These are phyloP conservation scores for Dreissena polymorpha DNA, from an alignment of 1,140 invertebrate genomes.

Conservation along the genomic window DNA sequence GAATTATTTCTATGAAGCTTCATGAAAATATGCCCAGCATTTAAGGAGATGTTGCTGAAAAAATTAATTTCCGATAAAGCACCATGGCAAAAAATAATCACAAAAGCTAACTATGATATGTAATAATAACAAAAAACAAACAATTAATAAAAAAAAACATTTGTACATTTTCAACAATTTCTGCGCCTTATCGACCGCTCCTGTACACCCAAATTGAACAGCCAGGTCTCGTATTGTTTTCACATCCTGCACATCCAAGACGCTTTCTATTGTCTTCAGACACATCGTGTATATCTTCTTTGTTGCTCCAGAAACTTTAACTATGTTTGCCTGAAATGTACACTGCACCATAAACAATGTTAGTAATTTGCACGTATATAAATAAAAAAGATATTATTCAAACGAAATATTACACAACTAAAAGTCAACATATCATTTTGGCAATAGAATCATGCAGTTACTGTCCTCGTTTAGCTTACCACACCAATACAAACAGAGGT, in stretches of 20 bases:
- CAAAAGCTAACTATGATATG: no score
- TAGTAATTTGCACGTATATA: not conserved
- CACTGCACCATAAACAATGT: not conserved
- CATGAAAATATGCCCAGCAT: no score
- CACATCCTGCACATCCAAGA: constrained; percentile 61
- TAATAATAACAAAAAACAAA: no score
- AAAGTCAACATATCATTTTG: not conserved
- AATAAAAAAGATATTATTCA: not conserved
- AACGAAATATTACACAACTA: not conserved
- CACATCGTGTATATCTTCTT: constrained; percentile 59
- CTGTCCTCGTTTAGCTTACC: no score
- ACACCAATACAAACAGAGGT: not conserved
- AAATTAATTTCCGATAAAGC: no score
- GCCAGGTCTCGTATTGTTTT: constrained; percentile 58
- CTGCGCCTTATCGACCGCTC: constrained; percentile 54
- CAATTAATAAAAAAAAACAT: no score
- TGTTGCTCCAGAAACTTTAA: constrained; percentile 59
- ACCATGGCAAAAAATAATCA: no score
- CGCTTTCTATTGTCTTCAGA: constrained; percentile 61
- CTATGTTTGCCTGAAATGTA: constrained; percentile 49
- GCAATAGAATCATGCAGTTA: not conserved
- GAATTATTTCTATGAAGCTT: no score
- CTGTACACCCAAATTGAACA: constrained; percentile 67
- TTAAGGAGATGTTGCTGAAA: no score
- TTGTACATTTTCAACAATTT: constrained; percentile 59